A percentile compares a stretch with the other conserved stretches of the same genome.
phyloP scores from a whole-genome alignment of 2,113 vertebrate genomes.

The Sander lucioperca region DNA sequence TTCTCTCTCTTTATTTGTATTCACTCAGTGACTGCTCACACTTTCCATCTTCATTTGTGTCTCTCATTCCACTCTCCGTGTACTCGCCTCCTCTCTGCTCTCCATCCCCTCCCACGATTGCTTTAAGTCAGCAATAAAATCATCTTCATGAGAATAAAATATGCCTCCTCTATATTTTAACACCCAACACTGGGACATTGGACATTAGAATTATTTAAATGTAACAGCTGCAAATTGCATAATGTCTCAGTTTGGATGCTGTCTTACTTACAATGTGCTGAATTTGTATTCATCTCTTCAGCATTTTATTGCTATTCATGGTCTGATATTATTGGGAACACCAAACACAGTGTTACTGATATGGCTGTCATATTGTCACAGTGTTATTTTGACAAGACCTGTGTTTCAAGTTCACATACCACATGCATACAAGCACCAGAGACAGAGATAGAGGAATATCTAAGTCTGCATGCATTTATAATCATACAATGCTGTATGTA shows the following conservation, averaged over 20 bases:
- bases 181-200: slow-evolving; percentile 29
- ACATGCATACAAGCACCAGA: neutral
- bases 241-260: slow-evolving; percentile 38
- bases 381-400: slow-evolving; percentile 49
- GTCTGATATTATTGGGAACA: slow-evolving; percentile 43
- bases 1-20: slow-evolving; percentile 32
- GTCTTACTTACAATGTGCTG: slow-evolving; percentile 16
- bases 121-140: slow-evolving; percentile 41
- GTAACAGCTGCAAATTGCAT: slow-evolving; percentile 52
- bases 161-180: slow-evolving; percentile 28
- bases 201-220: slow-evolving; percentile 51
- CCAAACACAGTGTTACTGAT: slow-evolving; percentile 67
- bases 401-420: slow-evolving; percentile 29
- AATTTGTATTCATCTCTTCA: slow-evolving; percentile 60
- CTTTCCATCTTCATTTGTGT: slow-evolving; percentile 53
- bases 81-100: slow-evolving; percentile 1
- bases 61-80: slow-evolving; percentile 1
- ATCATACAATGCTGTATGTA: slow-evolving; percentile 1
- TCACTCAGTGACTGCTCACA: slow-evolving; percentile 17
- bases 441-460: neutral
- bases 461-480: neutral
- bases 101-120: neutral
- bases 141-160: slow-evolving; percentile 45
- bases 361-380: slow-evolving; percentile 63
- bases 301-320: slow-evolving; percentile 36